Evolutionary conservation across 2,888 invertebrate species (phyloP).

Genomic region (Cheilosia pagana): DNA sequence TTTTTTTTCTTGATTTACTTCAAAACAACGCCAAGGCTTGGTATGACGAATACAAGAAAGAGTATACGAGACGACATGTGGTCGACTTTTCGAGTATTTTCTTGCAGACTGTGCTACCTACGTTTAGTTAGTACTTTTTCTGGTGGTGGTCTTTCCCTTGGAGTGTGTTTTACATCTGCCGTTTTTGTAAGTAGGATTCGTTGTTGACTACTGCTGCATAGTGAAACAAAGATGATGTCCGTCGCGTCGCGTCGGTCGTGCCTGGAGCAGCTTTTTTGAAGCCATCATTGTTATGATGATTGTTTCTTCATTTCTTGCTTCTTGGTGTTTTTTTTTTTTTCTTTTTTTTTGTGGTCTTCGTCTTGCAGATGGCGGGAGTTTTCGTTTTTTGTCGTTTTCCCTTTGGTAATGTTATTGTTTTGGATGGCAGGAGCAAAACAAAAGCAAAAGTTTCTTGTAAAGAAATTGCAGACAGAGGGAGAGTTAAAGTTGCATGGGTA

Average conservation of each 20-base stretch:
- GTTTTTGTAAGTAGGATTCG: constrained; percentile 48
- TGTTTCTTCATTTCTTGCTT: constrained; percentile 47
- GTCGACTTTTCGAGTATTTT: constrained; percentile 18
- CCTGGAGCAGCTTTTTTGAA: constrained; percentile 54
- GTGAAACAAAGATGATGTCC: constrained; percentile 15
- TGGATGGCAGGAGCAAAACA: constrained; percentile 22
- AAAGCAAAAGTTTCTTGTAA: constrained; percentile 12
- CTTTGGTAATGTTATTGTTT: constrained; percentile 48
- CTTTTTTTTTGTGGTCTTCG: constrained; percentile 24
- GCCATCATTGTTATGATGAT: constrained; percentile 62
- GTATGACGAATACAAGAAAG: constrained; percentile 39
- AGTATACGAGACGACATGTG: constrained; percentile 62
- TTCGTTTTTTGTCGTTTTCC: constrained; percentile 36
- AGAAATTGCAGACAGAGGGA: constrained; percentile 9
- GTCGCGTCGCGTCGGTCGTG: constrained; percentile 42
- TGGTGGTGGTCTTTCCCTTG: constrained; percentile 38
- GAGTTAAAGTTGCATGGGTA: constrained; percentile 1
- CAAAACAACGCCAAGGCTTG: constrained; percentile 43
- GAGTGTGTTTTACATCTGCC: constrained; percentile 65
- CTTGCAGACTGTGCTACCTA: constrained; percentile 22
- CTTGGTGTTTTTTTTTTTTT: constrained; percentile 19
- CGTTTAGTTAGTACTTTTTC: constrained; percentile 5
- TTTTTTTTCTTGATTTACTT: constrained; percentile 2
- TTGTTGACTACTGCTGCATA: not conserved
- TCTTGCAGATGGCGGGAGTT: constrained; percentile 53